These are phyloP conservation scores for Formica aserva DNA, from an alignment of 2,888 invertebrate species.

Conservation along the genomic window DNA sequence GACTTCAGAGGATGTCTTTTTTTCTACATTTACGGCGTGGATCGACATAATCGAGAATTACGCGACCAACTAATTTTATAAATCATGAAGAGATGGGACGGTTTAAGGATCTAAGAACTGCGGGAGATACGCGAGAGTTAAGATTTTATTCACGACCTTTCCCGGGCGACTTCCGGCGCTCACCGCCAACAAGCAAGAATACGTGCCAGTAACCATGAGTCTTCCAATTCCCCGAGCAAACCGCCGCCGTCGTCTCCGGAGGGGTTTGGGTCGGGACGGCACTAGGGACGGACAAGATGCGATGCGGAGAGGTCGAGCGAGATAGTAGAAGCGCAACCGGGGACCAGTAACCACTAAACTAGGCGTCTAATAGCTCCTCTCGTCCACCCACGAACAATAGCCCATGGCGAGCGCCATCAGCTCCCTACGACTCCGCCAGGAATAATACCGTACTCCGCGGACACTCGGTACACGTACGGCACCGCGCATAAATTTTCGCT, in stretches of 20 bases:
- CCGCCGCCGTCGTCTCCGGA: conserved; percentile 36
- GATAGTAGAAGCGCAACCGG: conserved; percentile 65
- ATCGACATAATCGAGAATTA: conserved; percentile 20
- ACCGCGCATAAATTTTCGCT: conserved; percentile 53
- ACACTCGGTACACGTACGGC: conserved; percentile 60
- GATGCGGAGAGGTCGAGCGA: conserved; percentile 51
- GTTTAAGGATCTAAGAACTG: conserved; percentile 15
- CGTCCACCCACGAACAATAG: conserved; percentile 73
- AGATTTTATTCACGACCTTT: conserved; percentile 46
- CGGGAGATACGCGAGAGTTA: conserved; percentile 13
- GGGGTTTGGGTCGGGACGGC: conserved; percentile 15
- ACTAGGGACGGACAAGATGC: conserved; percentile 17
- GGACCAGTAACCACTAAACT: conserved; percentile 77
- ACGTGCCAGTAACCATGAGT: conserved; percentile 62
- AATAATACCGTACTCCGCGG: conserved; percentile 67
- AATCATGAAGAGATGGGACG: neutral
- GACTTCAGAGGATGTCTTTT: neutral
- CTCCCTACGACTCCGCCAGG: conserved; percentile 61
- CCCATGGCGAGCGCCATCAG: conserved; percentile 63
- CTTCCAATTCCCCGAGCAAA: conserved; percentile 68
- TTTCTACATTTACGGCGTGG: neutral
- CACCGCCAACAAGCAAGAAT: conserved; percentile 58
- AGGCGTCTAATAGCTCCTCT: conserved; percentile 77
- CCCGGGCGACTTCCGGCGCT: conserved; percentile 22
- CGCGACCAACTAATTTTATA: conserved; percentile 4